Percentiles rank a stretch among this genome's conserved stretches.
phyloP scores from a whole-genome alignment of 2,113 vertebrate genomes.

The Ornithorhynchus anatinus region DNA sequence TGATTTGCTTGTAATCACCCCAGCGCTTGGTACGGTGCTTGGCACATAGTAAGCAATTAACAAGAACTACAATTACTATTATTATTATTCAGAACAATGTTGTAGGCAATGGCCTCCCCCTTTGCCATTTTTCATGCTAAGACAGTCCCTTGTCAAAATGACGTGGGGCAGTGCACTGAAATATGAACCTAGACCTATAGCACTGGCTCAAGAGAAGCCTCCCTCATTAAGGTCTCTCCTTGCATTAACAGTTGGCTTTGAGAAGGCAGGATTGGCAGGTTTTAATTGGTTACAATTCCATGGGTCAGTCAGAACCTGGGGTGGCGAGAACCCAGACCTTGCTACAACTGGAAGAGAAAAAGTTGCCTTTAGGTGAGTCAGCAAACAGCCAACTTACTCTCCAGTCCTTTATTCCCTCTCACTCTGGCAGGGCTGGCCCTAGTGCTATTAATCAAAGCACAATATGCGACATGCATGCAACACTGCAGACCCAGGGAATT shows the following conservation, averaged over 20 bases:
- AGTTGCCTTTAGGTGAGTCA: neutral
- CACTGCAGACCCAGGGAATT: too few relatives aligned
- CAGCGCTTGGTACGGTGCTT: too few relatives aligned
- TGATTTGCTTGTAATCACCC: too few relatives aligned
- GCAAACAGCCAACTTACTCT: too few relatives aligned
- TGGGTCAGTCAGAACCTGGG: neutral
- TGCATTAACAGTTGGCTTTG: neutral
- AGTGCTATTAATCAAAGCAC: too few relatives aligned
- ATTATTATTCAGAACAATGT: too few relatives aligned
- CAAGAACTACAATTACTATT: too few relatives aligned
- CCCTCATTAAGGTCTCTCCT: neutral
- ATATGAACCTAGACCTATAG: neutral
- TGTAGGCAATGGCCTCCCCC: too few relatives aligned
- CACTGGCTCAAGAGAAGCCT: neutral
- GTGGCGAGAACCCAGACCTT: neutral
- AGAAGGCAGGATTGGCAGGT: neutral
- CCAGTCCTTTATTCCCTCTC: too few relatives aligned
- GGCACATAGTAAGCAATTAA: too few relatives aligned
- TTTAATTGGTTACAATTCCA: neutral
- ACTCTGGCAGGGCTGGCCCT: too few relatives aligned
- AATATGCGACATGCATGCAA: too few relatives aligned
- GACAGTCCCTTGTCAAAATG: constrained; percentile 24
- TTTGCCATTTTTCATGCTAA: constrained; percentile 41
- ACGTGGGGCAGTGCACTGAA: neutral
- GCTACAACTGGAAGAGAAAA: neutral